These are phyloP conservation scores for Coenonympha glycerion DNA, from an alignment of 2,888 invertebrate genomes.

Conservation along the genomic window DNA sequence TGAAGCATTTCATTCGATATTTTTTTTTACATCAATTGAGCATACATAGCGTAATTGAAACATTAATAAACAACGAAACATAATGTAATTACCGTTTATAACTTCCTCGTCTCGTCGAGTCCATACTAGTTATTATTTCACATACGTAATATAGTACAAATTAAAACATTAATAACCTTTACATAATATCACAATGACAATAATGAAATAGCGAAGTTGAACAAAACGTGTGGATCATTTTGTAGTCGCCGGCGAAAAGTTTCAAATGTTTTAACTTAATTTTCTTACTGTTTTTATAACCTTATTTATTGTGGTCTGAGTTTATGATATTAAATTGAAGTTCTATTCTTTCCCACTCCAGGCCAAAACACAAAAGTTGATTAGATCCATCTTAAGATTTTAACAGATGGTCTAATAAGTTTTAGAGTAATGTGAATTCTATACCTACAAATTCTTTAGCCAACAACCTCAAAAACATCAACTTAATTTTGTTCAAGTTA, in stretches of 20 bases:
- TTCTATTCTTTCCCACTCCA: too few relatives aligned
- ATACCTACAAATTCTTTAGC: background rate
- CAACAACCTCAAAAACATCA: background rate
- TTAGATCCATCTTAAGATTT: too few relatives aligned
- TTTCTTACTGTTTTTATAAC: too few relatives aligned
- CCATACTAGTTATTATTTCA: background rate
- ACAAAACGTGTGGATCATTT: background rate
- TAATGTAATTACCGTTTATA: background rate
- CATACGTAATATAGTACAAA: constrained; percentile 1
- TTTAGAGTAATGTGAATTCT: too few relatives aligned
- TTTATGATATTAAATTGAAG: too few relatives aligned
- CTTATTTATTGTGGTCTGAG: too few relatives aligned
- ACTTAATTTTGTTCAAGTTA: background rate
- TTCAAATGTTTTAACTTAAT: too few relatives aligned
- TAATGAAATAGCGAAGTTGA: constrained; percentile 3
- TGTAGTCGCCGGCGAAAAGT: background rate
- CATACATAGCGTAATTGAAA: constrained; percentile 9
- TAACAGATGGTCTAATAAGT: too few relatives aligned
- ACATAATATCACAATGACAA: constrained; percentile 12
- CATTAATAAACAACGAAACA: constrained; percentile 5
- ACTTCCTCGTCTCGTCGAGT: background rate
- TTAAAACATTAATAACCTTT: constrained; percentile 7
- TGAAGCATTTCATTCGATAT: constrained; percentile 7
- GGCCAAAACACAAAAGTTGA: too few relatives aligned
- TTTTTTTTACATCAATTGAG: constrained; percentile 13